phyloP scores from a whole-genome alignment of 2,797 vertebrate genomes.

The Sebastes hubbsi region DNA sequence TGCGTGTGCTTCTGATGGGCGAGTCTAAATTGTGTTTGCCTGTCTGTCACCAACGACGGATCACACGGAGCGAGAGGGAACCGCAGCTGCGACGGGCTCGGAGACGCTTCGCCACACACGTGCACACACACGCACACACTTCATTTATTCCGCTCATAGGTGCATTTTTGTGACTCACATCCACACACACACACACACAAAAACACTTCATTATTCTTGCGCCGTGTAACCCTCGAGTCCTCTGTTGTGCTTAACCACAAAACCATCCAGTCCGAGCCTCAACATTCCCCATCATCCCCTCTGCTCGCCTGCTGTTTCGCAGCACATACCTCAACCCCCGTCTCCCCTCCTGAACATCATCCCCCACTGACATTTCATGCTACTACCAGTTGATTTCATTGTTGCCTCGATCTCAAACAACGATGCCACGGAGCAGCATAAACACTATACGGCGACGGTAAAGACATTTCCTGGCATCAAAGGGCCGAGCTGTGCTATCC shows the following conservation, averaged over 20 bases:
- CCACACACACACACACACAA: slow-evolving; percentile 2
- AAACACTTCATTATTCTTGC: slow-evolving; percentile 45
- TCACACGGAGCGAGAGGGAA: slow-evolving; percentile 51
- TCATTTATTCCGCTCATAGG: slow-evolving; percentile 55
- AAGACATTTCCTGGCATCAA: slow-evolving; percentile 78
- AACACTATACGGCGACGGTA: slow-evolving; percentile 60
- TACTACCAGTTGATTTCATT: slow-evolving; percentile 65
- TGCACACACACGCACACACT: slow-evolving; percentile 36
- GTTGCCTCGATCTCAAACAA: slow-evolving; percentile 54
- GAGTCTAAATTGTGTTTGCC: slow-evolving; percentile 74
- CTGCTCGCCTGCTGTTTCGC: slow-evolving; percentile 6
- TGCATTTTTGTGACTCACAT: slow-evolving; percentile 35
- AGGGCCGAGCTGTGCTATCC: slow-evolving; percentile 66
- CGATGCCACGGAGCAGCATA: slow-evolving; percentile 53
- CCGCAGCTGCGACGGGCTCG: slow-evolving; percentile 53
- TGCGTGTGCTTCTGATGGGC: slow-evolving; percentile 66
- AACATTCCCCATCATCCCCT: slow-evolving; percentile 19
- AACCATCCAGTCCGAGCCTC: slow-evolving; percentile 25
- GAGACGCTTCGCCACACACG: slow-evolving; percentile 60
- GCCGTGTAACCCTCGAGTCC: slow-evolving; percentile 7
- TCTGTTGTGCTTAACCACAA: slow-evolving; percentile 34
- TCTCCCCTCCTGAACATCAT: slow-evolving; percentile 26
- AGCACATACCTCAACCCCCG: slow-evolving; percentile 10
- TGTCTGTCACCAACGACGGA: slow-evolving; percentile 72
- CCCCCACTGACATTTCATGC: slow-evolving; percentile 47